phyloP scores from a whole-genome alignment of 1,140 invertebrate genomes.

The Halictus rubicundus region DNA sequence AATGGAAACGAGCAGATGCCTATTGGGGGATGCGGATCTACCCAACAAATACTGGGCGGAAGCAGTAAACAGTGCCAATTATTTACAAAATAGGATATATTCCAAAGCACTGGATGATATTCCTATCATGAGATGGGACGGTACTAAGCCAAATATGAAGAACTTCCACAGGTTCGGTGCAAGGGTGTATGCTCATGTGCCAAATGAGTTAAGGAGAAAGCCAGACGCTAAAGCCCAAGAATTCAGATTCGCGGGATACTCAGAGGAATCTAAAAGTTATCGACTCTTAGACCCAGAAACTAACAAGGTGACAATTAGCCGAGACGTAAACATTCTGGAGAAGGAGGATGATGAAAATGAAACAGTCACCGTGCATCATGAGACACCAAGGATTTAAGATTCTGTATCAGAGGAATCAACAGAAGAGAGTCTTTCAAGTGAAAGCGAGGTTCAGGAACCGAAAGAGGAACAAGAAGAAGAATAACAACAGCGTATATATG shows the following conservation, averaged over 20 bases:
- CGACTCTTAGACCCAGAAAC: slow-evolving; percentile 6
- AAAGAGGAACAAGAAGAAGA: too few species aligned
- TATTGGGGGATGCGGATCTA: slow-evolving; percentile 4
- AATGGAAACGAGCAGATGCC: slow-evolving; percentile 21
- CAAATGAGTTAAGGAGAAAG: too few species aligned
- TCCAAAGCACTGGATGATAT: background rate
- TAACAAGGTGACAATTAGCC: background rate
- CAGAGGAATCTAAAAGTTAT: too few species aligned
- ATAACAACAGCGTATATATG: too few species aligned
- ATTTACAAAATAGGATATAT: slow-evolving; percentile 15
- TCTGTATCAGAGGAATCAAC: background rate
- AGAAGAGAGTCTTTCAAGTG: slow-evolving; percentile 1
- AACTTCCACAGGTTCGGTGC: background rate
- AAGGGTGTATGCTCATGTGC: too few species aligned
- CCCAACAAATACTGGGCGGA: slow-evolving; percentile 24
- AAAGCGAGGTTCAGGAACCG: background rate
- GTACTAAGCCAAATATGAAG: slow-evolving; percentile 9
- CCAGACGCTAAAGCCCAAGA: too few species aligned
- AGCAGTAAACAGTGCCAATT: slow-evolving; percentile 6
- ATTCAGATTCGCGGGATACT: too few species aligned
- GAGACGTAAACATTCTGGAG: slow-evolving; percentile 21
- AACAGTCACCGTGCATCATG: background rate
- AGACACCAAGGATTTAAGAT: background rate
- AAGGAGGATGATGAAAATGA: background rate
- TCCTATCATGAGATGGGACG: background rate